phyloP scores from a whole-genome alignment of 2,113 vertebrate genomes.

The Panthera leo region DNA sequence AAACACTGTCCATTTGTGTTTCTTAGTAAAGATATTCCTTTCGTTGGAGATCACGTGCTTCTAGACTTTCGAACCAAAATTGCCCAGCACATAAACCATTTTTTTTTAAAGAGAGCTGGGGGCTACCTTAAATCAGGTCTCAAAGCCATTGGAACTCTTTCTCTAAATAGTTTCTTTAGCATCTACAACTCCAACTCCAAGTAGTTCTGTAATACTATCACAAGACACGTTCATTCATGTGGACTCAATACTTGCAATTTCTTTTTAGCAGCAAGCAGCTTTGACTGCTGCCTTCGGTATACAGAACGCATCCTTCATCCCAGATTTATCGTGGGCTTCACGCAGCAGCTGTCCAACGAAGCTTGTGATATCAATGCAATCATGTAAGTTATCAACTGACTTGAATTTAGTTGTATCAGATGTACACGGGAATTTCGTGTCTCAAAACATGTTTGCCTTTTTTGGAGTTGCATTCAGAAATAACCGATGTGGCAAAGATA shows the following conservation, averaged over 20 bases:
- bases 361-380: slow-evolving; percentile 84
- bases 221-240: neutral
- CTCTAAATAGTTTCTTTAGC: fast-evolving
- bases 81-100: neutral
- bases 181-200: neutral
- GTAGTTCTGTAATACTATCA: neutral
- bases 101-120: neutral
- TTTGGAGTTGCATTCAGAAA: neutral
- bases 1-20: neutral
- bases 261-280: slow-evolving; percentile 82
- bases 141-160: neutral
- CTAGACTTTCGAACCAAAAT: neutral
- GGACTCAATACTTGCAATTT: neutral
- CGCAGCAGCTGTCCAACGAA: slow-evolving; percentile 79
- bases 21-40: neutral
- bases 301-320: neutral
- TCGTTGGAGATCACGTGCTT: neutral
- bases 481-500: neutral
- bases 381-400: slow-evolving; percentile 79
- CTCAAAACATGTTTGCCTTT: neutral
- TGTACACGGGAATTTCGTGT: neutral
- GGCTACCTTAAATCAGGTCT: neutral
- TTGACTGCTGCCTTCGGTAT: slow-evolving; percentile 85
- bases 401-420: neutral
- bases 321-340: slow-evolving; percentile 70